Percentiles rank a stretch among this genome's conserved stretches.
phyloP scores from a whole-genome alignment of 2,797 vertebrate genomes.

The Anniella stebbinsi region DNA sequence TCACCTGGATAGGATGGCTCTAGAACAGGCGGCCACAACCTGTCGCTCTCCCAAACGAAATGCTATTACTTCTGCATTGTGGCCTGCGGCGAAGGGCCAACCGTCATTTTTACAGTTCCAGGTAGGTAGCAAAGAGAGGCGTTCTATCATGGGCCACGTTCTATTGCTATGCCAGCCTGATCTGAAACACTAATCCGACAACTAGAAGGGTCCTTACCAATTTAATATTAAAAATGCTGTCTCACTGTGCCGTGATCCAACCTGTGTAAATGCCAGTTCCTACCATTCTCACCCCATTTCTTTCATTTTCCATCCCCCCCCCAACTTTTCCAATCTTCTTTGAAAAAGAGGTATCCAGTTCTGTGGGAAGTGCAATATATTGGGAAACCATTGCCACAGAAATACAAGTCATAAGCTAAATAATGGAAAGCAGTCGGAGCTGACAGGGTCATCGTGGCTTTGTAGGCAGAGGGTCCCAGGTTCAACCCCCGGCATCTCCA shows the following conservation, averaged over 20 bases:
- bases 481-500: no score
- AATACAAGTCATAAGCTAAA: no score
- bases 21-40: background rate
- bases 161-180: background rate
- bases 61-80: background rate
- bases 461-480: no score
- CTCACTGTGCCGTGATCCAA: background rate
- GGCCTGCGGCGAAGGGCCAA: background rate
- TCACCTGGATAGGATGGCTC: background rate
- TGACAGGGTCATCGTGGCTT: no score
- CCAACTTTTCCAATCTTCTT: background rate
- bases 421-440: no score
- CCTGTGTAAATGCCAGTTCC: background rate
- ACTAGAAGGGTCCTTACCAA: background rate
- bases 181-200: background rate
- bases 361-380: background rate
- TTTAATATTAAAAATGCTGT: background rate
- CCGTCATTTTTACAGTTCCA: background rate
- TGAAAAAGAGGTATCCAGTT: background rate
- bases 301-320: background rate
- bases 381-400: no score
- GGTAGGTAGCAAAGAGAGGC: background rate
- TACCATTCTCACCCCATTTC: background rate
- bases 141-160: background rate
- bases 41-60: background rate